Evolutionary conservation across 2,888 invertebrate species (phyloP).

Genomic region (Cynaeus angustus): DNA sequence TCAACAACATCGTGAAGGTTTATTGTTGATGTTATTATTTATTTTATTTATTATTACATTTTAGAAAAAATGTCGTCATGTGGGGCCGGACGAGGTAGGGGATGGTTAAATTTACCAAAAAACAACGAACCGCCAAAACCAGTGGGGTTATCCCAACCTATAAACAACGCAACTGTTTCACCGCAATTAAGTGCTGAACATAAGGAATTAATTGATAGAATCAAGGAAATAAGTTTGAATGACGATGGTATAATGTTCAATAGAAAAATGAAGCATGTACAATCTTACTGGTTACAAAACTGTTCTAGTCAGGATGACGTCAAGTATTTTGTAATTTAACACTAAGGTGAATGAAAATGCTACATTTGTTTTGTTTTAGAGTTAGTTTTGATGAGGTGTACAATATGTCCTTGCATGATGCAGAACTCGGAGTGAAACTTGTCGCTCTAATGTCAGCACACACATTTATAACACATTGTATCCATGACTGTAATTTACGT

Average conservation of each 20-base stretch:
- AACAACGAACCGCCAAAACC: conserved; percentile 39
- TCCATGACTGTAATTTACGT: conserved; percentile 59
- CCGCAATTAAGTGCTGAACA: conserved; percentile 55
- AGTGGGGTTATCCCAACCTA: conserved; percentile 14
- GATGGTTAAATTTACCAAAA: conserved; percentile 63
- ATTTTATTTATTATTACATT: neutral
- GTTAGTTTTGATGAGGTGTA: conserved; percentile 65
- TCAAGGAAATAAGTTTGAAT: conserved; percentile 63
- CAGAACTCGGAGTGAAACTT: conserved; percentile 64
- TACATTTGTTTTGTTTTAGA: conserved; percentile 59
- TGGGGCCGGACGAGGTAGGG: conserved; percentile 64
- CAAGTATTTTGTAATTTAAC: too few relatives aligned
- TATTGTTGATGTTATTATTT: conserved; percentile 12
- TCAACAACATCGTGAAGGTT: conserved; percentile 18
- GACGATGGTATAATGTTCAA: conserved; percentile 70
- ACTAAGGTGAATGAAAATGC: too few relatives aligned
- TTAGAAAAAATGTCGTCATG: conserved; percentile 54
- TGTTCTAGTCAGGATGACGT: conserved; percentile 64
- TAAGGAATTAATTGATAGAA: conserved; percentile 58
- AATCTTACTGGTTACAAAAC: conserved; percentile 63
- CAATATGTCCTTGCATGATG: conserved; percentile 63
- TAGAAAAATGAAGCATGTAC: conserved; percentile 66
- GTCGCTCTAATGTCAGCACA: conserved; percentile 65
- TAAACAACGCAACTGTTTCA: conserved; percentile 41
- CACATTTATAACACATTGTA: conserved; percentile 62